Evolutionary conservation across 1,140 invertebrate genomes (phyloP).

Genomic region (Sarcophaga peregrina): DNA sequence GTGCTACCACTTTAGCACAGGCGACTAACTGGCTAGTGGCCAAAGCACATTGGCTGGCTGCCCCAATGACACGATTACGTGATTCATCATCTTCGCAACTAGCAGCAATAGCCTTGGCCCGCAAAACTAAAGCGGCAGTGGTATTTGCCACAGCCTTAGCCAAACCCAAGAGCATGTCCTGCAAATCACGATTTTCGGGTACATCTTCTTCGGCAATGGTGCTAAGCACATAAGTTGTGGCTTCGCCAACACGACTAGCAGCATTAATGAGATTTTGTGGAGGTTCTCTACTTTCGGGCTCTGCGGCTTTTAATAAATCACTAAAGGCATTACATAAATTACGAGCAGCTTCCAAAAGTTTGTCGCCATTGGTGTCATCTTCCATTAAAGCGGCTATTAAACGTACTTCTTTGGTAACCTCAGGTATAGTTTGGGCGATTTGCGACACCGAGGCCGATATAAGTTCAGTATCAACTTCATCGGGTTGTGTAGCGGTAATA

Average conservation of each 20-base stretch:
- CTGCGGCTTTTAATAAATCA: conserved; percentile 92
- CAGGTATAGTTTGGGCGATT: conserved; percentile 94
- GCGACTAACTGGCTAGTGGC: conserved; percentile 98
- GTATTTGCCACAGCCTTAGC: conserved; percentile 97
- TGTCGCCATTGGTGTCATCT: conserved; percentile 83
- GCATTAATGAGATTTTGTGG: conserved; percentile 93
- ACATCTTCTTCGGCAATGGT: conserved; percentile 95
- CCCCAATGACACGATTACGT: conserved; percentile 91
- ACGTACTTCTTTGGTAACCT: conserved; percentile 93
- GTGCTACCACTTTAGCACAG: conserved; percentile 93
- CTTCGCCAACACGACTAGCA: conserved; percentile 94
- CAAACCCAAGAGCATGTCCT: conserved; percentile 87
- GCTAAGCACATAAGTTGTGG: conserved; percentile 91
- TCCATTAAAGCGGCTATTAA: conserved; percentile 95
- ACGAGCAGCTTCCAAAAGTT: conserved; percentile 90
- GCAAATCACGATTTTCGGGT: conserved; percentile 79
- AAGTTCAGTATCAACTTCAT: conserved; percentile 92
- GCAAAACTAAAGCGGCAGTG: conserved; percentile 92
- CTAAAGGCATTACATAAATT: conserved; percentile 93
- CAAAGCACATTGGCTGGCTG: conserved; percentile 95
- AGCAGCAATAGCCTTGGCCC: conserved; percentile 93
- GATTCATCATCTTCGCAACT: conserved; percentile 82
- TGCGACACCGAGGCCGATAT: conserved; percentile 97
- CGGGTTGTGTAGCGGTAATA: conserved; percentile 82
- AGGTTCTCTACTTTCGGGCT: conserved; percentile 93